Evolutionary conservation across 2,888 invertebrate species (phyloP).

Genomic region (Melitaea athalia): DNA sequence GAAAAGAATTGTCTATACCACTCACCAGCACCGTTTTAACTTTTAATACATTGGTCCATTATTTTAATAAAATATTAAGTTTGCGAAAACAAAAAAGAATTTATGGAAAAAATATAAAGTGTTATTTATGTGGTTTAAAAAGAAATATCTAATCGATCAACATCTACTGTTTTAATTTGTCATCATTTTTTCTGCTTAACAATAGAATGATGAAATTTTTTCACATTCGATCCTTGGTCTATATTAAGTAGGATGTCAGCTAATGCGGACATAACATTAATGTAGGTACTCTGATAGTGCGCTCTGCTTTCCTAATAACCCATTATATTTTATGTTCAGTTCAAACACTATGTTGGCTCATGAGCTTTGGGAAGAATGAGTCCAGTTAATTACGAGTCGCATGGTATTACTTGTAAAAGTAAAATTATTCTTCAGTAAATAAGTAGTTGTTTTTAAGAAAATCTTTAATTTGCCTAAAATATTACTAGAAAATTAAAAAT

Average conservation of each 20-base stretch:
- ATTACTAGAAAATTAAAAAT: neutral
- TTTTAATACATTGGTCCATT: too few relatives aligned
- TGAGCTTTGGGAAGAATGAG: slow-evolving; percentile 22
- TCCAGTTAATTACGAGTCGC: slow-evolving; percentile 14
- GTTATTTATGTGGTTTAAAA: too few relatives aligned
- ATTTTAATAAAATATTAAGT: too few relatives aligned
- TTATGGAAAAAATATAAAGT: too few relatives aligned
- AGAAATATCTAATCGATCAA: too few relatives aligned
- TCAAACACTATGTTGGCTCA: slow-evolving; percentile 33
- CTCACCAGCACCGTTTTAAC: too few relatives aligned
- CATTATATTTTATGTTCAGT: slow-evolving; percentile 52
- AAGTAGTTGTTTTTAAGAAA: neutral
- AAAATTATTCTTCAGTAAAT: neutral
- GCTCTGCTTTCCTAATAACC: slow-evolving; percentile 55
- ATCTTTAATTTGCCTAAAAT: neutral
- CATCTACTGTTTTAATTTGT: too few relatives aligned
- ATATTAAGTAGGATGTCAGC: slow-evolving; percentile 37
- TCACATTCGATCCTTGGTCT: slow-evolving; percentile 15
- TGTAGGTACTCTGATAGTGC: slow-evolving; percentile 43
- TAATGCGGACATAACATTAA: slow-evolving; percentile 63
- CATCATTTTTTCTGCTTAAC: too few relatives aligned
- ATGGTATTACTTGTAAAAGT: slow-evolving; percentile 3
- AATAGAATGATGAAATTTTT: neutral
- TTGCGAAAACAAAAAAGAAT: too few relatives aligned
- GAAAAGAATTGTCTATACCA: too few relatives aligned